Evolutionary conservation across 2,797 vertebrate species (phyloP), one percentile per base, ranked within the genome.

Genomic region (Sparus aurata): DNA sequence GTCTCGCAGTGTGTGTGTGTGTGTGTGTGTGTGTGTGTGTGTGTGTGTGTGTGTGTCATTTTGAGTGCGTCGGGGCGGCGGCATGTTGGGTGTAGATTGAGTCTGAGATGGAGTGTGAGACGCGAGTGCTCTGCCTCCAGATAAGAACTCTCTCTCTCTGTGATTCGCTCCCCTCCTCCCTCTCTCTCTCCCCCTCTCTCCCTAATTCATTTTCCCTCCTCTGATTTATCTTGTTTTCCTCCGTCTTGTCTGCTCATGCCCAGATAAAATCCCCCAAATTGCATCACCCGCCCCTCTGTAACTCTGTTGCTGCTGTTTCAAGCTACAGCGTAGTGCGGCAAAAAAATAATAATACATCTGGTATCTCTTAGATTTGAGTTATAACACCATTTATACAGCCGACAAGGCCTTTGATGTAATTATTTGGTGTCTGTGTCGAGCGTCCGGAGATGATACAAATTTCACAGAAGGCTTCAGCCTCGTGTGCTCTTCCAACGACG

Each of bases 181-280:
- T 34, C 34, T 34, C 34, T 34, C 8, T 34, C 34, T 58, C 3
- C 53, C 59, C 17, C 54, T 64, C 59, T 57, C 61, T 50, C 70
- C 82, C 77, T 90, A 90, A 91, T 87, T 93, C 80, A 89, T 92
- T 90, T 92, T 86, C 82, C 80, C 69, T 82, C 82, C 80, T 79
- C 87, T 84, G 85, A 89, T 91, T 92, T 85, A 85, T 91, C 76
- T 90, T 90, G 80, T 91, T 89, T 87, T 86, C 55, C 73, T 89
- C 62, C 12, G 17, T 89, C 72, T 84, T 79, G 83, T 88, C 72
- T 82, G 81, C 82, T 83, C 89, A 80, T 70, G 79, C 75, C 63
- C 83, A 85, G 82, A 92, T 87, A 84, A 85, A 92, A 89, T 79
- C 79, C 69, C 57, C 75, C 38, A 89, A 90, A 92, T 90, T 92